These are phyloP conservation scores for Lepus townsendii DNA, from an alignment of 2,797 vertebrate species.

Conservation along the genomic window DNA sequence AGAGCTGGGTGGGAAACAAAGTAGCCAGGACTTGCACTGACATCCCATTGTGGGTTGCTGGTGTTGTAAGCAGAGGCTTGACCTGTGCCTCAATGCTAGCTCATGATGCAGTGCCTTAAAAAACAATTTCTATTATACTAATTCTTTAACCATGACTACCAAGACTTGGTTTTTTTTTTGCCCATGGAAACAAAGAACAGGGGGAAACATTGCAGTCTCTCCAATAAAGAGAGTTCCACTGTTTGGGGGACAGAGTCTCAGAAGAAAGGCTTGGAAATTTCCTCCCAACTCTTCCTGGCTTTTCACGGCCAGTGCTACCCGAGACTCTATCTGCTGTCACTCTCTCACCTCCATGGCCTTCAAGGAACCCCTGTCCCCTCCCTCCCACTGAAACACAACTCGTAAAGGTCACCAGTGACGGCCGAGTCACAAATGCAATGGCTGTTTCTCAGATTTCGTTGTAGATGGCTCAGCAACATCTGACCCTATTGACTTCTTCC, in stretches of 20 bases:
- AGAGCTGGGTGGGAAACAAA: too few species aligned
- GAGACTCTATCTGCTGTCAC: background rate
- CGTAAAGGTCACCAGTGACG: slow-evolving; percentile 61
- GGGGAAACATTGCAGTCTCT: background rate
- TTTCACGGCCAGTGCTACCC: background rate
- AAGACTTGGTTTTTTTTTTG: slow-evolving; percentile 7
- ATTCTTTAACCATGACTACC: slow-evolving; percentile 2
- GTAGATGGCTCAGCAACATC: slow-evolving; percentile 71
- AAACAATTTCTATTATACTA: background rate
- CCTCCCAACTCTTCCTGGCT: background rate
- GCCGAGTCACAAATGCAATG: slow-evolving; percentile 34
- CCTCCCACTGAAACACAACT: slow-evolving; percentile 9
- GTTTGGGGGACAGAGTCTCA: background rate
- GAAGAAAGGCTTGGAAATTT: background rate
- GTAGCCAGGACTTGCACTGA: too few species aligned
- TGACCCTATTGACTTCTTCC: slow-evolving; percentile 44
- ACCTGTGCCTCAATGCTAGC: too few species aligned
- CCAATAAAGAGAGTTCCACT: background rate
- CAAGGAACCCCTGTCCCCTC: background rate
- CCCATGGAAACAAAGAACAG: background rate
- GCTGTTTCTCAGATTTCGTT: slow-evolving; percentile 71
- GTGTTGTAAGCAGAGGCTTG: too few species aligned
- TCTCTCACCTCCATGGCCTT: background rate
- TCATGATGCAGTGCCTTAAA: background rate
- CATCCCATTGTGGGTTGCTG: too few species aligned